phyloP scores from a whole-genome alignment of 2,113 vertebrate genomes.

The Phalacrocorax brasilianus region DNA sequence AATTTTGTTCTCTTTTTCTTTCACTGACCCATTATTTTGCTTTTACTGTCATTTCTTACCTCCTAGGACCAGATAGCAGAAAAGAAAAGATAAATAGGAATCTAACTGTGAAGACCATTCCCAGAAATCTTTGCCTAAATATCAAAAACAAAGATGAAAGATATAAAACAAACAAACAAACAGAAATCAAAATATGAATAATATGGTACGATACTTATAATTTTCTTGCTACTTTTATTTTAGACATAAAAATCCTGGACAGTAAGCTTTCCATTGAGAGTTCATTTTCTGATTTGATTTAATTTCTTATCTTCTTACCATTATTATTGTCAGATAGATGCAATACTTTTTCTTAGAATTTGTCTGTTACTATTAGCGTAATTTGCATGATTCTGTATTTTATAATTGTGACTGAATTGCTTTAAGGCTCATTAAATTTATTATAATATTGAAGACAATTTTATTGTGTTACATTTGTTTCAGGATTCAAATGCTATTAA shows the following conservation, averaged over 20 bases:
- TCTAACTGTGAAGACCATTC: neutral
- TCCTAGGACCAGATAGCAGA: neutral
- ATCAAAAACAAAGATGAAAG: neutral
- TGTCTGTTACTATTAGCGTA: neutral
- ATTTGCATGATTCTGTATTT: neutral
- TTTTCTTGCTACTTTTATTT: neutral
- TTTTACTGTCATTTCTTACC: neutral
- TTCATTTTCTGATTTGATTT: neutral
- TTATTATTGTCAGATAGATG: neutral
- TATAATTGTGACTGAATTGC: neutral
- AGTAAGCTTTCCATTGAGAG: neutral
- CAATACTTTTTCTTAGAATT: neutral
- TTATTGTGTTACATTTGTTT: neutral
- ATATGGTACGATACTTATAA: neutral
- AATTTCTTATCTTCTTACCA: neutral
- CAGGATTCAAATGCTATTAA: slow-evolving; percentile 24
- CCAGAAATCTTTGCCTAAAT: neutral
- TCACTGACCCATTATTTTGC: neutral
- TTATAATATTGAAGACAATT: neutral
- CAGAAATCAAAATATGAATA: neutral
- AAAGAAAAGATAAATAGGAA: neutral
- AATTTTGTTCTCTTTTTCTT: neutral
- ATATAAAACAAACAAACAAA: neutral
- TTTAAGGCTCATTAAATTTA: slow-evolving; percentile 1
- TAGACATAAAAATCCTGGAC: neutral